Base-by-base conservation (phyloP, 2,113 vertebrate genomes). In the Petrocephalus microphthalmus region DNA sequence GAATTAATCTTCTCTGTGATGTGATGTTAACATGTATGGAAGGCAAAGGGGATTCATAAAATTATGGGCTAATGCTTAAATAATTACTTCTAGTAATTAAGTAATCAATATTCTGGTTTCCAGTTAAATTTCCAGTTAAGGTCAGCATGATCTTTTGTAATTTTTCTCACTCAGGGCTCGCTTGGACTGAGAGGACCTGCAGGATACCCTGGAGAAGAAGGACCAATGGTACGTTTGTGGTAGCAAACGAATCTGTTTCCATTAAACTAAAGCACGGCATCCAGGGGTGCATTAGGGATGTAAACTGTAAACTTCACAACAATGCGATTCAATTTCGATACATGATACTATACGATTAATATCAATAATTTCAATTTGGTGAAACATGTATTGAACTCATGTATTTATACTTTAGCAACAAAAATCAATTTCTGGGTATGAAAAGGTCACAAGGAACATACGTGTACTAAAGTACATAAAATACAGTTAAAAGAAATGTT, bases 141-240 rank as follows among this genome's bases (percentile, higher is more conserved):
- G 19, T 15, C 17, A 64, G 25, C 13, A 64, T 22, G 85, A 4
- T 45, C 53, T 11, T 89, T 52, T 42, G 13, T 78, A 71, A 71
- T 19, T 25, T 22, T 54, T 90, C 78, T 51, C 90, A 25, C 54
- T 89, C 92, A 99, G 97, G 97, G 97, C 8, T 3, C 5, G 0
- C 2, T 22, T 0, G 97, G 97, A 89, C 89, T 82, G 78, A 92
- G 53, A 11, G 97, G 97, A 33, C 90, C 91, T 87, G 91, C 91
- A 6, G 97, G 97, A 0, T 94, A 96, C 92, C 96, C 96, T 5
- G 98, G 97, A 90, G 96, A 98, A 2, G 97, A 98, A 91, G 97
- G 98, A 81, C 89, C 89, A 5, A 57, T 89, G 51, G 97, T 98
- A 92, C 96, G 97, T 96, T 87, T 5, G 10, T 22, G 47, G 17